Evolutionary conservation across 2,113 vertebrate species (phyloP).

Genomic region (Microcebus lehilahytsara): DNA sequence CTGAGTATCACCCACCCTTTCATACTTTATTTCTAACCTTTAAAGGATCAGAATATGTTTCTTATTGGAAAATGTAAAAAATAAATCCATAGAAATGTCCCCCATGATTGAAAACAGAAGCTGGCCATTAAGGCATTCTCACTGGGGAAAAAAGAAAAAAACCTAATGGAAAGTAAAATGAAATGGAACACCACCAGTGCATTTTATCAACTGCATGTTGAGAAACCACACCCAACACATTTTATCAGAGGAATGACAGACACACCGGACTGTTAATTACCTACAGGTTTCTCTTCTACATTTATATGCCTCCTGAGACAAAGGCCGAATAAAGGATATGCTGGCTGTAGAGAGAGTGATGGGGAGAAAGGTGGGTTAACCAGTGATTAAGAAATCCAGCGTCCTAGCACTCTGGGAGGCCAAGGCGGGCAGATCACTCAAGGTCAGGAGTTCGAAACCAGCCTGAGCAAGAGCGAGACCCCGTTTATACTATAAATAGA

Average conservation of each 20-base stretch:
- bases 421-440: no score
- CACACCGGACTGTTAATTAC: slow-evolving; percentile 68
- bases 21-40: slow-evolving; percentile 47
- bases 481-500: no score
- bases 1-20: slow-evolving; percentile 25
- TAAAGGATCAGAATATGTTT: slow-evolving; percentile 72
- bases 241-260: slow-evolving; percentile 77
- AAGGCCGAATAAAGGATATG: neutral
- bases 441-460: no score
- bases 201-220: slow-evolving; percentile 71
- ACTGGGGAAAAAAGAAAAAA: neutral
- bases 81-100: slow-evolving; percentile 76
- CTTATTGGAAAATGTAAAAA: slow-evolving; percentile 74
- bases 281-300: slow-evolving; percentile 73
- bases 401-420: neutral
- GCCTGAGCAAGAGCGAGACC: no score
- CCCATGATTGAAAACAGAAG: slow-evolving; percentile 80
- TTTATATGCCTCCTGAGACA: slow-evolving; percentile 20
- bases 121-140: slow-evolving; percentile 69
- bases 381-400: neutral
- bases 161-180: slow-evolving; percentile 70
- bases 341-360: neutral
- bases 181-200: slow-evolving; percentile 67
- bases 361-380: neutral
- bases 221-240: slow-evolving; percentile 76